Evolutionary conservation across 2,888 invertebrate species (phyloP), one percentile per base, ranked within the genome.

Genomic region (Hydrotaea cyrtoneurina): DNA sequence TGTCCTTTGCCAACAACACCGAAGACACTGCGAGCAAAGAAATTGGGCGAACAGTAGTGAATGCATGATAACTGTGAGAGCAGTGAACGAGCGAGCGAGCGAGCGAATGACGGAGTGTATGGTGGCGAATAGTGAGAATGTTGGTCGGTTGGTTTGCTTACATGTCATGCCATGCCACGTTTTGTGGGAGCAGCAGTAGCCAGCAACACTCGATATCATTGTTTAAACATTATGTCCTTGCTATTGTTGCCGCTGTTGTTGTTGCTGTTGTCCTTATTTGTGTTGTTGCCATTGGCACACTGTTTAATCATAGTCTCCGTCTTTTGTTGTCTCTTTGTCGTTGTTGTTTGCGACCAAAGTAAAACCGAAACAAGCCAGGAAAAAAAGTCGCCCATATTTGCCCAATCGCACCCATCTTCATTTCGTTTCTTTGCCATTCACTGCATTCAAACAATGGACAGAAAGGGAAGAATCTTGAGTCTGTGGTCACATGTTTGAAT

Each of bases 171-270:
- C 23, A 23, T 55, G 21, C 75, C 76, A 64, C 55, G 50, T 59
- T 66, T 78, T 72, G 80, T 80, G 78, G 66, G 76, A 79, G 72
- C 73, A 80, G 71, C 59, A 59, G 59, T 26, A 19, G 59, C 26
- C 4, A 15, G 76, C 79, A 80, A 85, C 85, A 85, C 79, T 80
- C 82, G 85, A 85, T 85, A 85, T 57, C 81, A 36, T 78, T 83
- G 80, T 83, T 80, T 80, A 55, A 78, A 78, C 80, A 81, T 57
- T 31, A 78, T 55, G 59, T 69, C 21, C 74, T 78, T 31, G 2
- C 39, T 39, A 2, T 7, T 4, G 31, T 78, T 31, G 2, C 39
- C 10, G 3, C 31, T 4, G 31, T 31, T 31, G 31, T 31, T 31
- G 7, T 46, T 72, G 26, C 64, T 59, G 77, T 57, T 31, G 7